These are phyloP conservation scores for Micronycteris hirsuta DNA, from an alignment of 2,113 vertebrate genomes.

Conservation along the genomic window DNA sequence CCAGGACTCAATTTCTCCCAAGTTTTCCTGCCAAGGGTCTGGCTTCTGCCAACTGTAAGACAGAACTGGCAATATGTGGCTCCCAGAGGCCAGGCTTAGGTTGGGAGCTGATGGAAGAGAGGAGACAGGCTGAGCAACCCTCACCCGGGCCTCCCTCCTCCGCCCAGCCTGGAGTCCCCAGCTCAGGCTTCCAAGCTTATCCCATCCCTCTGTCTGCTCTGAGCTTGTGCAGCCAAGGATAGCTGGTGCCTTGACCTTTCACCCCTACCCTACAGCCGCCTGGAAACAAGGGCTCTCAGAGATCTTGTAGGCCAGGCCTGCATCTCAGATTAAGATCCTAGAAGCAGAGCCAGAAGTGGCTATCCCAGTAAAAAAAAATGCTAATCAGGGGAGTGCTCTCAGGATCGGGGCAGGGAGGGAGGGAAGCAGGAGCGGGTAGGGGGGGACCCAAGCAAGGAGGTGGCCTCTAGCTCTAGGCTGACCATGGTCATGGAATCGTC, in stretches of 20 bases:
- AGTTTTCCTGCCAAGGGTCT: background rate
- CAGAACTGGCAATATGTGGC: background rate
- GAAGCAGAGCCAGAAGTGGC: background rate
- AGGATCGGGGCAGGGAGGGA: background rate
- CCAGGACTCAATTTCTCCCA: background rate
- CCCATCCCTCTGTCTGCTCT: background rate
- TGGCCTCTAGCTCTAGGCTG: background rate
- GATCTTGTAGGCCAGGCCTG: background rate
- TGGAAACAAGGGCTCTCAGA: background rate
- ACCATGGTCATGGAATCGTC: background rate
- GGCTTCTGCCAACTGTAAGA: background rate
- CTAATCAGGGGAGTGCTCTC: background rate
- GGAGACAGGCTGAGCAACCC: background rate
- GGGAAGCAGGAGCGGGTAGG: background rate
- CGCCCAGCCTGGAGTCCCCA: background rate
- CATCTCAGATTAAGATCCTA: background rate
- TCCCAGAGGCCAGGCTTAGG: background rate
- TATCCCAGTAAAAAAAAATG: background rate
- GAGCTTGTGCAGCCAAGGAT: background rate
- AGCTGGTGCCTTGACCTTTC: background rate
- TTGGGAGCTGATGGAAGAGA: accelerated
- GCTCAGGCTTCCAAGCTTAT: background rate
- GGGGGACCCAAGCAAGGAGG: background rate
- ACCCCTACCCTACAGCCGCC: accelerated
- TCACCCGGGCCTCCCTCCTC: background rate